Evolutionary conservation across 2,888 invertebrate species (phyloP).

Genomic region (Eristalis intricaria): DNA sequence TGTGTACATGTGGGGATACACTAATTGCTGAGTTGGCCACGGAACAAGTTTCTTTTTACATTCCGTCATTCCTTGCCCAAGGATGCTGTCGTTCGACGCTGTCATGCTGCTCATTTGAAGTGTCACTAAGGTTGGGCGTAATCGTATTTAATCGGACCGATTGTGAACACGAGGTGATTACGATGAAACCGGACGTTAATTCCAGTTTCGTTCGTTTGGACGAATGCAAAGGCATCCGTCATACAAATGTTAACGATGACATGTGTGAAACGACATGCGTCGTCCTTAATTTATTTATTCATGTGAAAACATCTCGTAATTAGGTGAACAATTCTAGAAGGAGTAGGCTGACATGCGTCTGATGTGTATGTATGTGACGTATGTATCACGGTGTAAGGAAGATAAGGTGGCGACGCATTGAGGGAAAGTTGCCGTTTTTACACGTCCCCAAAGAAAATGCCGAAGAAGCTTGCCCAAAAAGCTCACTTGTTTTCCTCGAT

Average conservation of each 20-base stretch:
- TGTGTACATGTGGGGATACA: not conserved
- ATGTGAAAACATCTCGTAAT: not conserved
- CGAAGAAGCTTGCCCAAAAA: too few relatives aligned
- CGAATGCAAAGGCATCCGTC: constrained; percentile 22
- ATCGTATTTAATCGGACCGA: constrained; percentile 46
- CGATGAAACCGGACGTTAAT: constrained; percentile 30
- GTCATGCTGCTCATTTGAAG: constrained; percentile 26
- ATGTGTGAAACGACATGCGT: constrained; percentile 22
- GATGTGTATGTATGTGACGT: too few relatives aligned
- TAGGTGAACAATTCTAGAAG: not conserved
- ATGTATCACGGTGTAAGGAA: too few relatives aligned
- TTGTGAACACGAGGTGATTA: constrained; percentile 35
- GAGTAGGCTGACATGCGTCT: not conserved
- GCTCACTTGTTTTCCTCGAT: too few relatives aligned
- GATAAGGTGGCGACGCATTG: too few relatives aligned
- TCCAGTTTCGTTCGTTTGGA: constrained; percentile 20
- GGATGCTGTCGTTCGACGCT: constrained; percentile 10
- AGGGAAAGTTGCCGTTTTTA: too few relatives aligned
- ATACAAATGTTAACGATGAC: constrained; percentile 11
- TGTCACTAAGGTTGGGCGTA: constrained; percentile 29
- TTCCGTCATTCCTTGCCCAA: not conserved
- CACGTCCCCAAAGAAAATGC: too few relatives aligned
- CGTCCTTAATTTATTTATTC: constrained; percentile 6
- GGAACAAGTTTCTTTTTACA: constrained; percentile 13
- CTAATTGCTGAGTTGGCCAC: not conserved